Conservation (phyloP, 2,888 invertebrate species). For the Pinctada fucata region DNA sequence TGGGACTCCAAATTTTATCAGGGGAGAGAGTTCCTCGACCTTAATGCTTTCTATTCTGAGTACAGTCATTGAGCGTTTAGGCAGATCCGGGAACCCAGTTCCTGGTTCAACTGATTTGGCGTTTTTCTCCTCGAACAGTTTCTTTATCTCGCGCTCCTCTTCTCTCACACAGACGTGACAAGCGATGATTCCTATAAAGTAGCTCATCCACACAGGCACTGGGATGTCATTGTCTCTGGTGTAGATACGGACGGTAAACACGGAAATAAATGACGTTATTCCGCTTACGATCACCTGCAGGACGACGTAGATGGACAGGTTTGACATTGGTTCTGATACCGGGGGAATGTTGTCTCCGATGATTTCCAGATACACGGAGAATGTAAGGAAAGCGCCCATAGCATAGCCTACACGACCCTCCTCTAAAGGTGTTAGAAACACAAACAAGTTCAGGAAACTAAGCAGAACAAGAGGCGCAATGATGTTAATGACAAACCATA, state of each 20-base stretch:
- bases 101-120: neutral
- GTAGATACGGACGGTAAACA: conserved; percentile 44
- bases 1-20: conserved; percentile 35
- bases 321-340: conserved; percentile 52
- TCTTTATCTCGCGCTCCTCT: neutral
- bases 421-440: conserved; percentile 32
- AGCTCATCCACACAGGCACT: conserved; percentile 29
- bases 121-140: neutral
- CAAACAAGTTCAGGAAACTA: conserved; percentile 31
- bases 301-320: conserved; percentile 50
- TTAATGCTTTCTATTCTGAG: neutral
- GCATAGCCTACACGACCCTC: conserved; percentile 37
- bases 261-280: conserved; percentile 47
- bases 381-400: conserved; percentile 46
- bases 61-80: neutral
- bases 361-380: conserved; percentile 52
- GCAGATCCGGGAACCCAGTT: neutral
- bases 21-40: conserved; percentile 21
- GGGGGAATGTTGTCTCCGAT: conserved; percentile 52
- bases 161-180: conserved; percentile 31
- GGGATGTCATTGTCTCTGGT: conserved; percentile 37
- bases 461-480: conserved; percentile 28
- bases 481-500: conserved; percentile 36
- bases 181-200: conserved; percentile 26
- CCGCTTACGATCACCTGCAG: conserved; percentile 51